These are phyloP conservation scores for Lordiphosa andalusiaca DNA, from an alignment of 2,888 invertebrate genomes.

Conservation along the genomic window DNA sequence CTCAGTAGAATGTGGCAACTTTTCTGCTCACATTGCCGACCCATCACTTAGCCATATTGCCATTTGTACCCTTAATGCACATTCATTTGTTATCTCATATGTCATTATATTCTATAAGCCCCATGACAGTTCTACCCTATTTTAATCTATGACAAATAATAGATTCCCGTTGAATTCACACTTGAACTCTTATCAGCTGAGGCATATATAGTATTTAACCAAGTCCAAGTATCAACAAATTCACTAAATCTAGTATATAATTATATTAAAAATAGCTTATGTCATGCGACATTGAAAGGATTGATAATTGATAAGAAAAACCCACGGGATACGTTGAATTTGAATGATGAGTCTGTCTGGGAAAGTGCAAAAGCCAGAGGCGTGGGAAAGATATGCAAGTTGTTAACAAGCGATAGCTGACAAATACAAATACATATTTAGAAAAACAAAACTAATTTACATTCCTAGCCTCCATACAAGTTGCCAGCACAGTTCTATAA, in stretches of 20 bases:
- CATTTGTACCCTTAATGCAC: too few species aligned
- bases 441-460: conserved; percentile 23
- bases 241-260: conserved; percentile 13
- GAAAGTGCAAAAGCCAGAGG: conserved; percentile 4
- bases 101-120: too few species aligned
- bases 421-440: conserved; percentile 4
- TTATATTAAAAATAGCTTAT: conserved; percentile 30
- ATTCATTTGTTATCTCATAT: too few species aligned
- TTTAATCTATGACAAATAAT: conserved; percentile 39
- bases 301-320: conserved; percentile 39
- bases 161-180: conserved; percentile 22
- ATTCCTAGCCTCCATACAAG: conserved; percentile 29
- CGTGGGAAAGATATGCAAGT: conserved; percentile 11
- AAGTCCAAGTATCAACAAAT: conserved; percentile 37
- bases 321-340: conserved; percentile 33
- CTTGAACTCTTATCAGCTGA: conserved; percentile 31
- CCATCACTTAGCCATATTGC: too few species aligned
- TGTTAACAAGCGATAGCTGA: conserved; percentile 22
- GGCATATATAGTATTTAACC: conserved; percentile 17
- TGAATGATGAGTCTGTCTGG: conserved; percentile 35
- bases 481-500: conserved; percentile 5
- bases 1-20: too few species aligned
- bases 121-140: too few species aligned
- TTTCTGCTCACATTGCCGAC: too few species aligned
- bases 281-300: conserved; percentile 48